Conservation (phyloP, 1,140 invertebrate genomes). For the Apis laboriosa region DNA sequence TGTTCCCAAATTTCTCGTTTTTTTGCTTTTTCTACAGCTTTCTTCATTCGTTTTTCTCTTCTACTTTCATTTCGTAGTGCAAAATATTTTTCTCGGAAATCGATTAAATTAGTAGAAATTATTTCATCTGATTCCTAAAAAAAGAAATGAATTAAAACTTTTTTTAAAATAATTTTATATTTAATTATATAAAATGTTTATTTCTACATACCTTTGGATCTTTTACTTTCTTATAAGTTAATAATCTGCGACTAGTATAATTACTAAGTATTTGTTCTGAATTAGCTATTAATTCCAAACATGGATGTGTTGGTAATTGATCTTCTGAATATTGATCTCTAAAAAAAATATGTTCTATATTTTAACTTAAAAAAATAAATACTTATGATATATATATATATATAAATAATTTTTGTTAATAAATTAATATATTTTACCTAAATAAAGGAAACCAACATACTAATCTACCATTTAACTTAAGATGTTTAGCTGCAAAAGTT, state of each 20-base stretch:
- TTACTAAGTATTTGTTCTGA: slow-evolving; percentile 92
- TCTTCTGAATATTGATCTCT: slow-evolving; percentile 89
- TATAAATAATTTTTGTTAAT: slow-evolving; percentile 38
- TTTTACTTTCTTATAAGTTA: slow-evolving; percentile 92
- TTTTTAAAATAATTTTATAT: slow-evolving; percentile 22
- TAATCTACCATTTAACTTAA: slow-evolving; percentile 88
- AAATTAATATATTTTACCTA: slow-evolving; percentile 80
- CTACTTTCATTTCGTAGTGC: slow-evolving; percentile 84
- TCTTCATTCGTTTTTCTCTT: slow-evolving; percentile 80
- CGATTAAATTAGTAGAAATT: slow-evolving; percentile 73
- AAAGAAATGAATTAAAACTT: slow-evolving; percentile 52
- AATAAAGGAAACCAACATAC: slow-evolving; percentile 96
- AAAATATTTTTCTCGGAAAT: slow-evolving; percentile 86
- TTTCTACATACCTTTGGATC: slow-evolving; percentile 78
- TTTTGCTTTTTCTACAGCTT: slow-evolving; percentile 70
- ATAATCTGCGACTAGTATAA: slow-evolving; percentile 89
- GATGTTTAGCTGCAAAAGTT: slow-evolving; percentile 89
- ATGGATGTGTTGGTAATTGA: slow-evolving; percentile 89
- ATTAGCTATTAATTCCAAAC: slow-evolving; percentile 89
- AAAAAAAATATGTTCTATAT: slow-evolving; percentile 39
- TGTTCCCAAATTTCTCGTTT: slow-evolving; percentile 75
- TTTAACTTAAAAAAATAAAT: slow-evolving; percentile 16
- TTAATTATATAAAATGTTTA: slow-evolving; percentile 12
- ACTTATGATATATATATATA: slow-evolving; percentile 29
- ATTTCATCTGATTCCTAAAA: slow-evolving; percentile 69